Base-by-base conservation (phyloP, 2,113 vertebrate species). In the Engraulis encrasicolus region DNA sequence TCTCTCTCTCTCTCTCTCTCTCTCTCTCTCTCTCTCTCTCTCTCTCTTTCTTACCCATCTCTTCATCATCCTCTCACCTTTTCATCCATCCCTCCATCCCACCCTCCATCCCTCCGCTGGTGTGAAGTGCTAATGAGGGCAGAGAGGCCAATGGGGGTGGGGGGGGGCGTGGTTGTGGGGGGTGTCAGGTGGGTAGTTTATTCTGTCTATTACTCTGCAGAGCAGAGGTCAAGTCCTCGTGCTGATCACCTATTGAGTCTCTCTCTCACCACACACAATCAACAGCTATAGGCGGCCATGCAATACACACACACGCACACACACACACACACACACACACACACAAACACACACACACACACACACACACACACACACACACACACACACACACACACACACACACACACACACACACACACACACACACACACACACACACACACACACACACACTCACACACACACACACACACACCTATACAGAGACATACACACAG, bases 361-460 rank as follows among this genome's bases (percentile, higher is more conserved):
- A 61, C 58, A 61, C 58, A 61, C 23, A 66, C 58, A 66, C 6
- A 6, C 1, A 9, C 11, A 66, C 61, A 14, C 61, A 66, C 61
- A 66, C 7, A 66, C 61, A 66, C 61, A 66, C 23, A 15, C 12
- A 34, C 61, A 66, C 61, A 31, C 61, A 27, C 9, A 12, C 61
- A 71, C 11, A 34, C 61, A 71, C 27, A 66, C 61, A 71, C 58
- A 66, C 23, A 66, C 58, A 66, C 58, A 66, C 58, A 31, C 61
- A 66, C 23, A 66, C 58, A 66, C 58, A 66, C n/a, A 9, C 58
- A 27, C 6, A 23, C 58, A n/a, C 52, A n/a, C 54, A 61, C 54
- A 61, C 2, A 61, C 54, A 61, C 54, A 61, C 58, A 20, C 50
- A 54, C 50, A 54, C 50, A 54, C 58, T n/a, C 58, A 61, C n/a